Evolutionary conservation across 2,797 vertebrate species (phyloP).

Genomic region (Limosa lapponica): DNA sequence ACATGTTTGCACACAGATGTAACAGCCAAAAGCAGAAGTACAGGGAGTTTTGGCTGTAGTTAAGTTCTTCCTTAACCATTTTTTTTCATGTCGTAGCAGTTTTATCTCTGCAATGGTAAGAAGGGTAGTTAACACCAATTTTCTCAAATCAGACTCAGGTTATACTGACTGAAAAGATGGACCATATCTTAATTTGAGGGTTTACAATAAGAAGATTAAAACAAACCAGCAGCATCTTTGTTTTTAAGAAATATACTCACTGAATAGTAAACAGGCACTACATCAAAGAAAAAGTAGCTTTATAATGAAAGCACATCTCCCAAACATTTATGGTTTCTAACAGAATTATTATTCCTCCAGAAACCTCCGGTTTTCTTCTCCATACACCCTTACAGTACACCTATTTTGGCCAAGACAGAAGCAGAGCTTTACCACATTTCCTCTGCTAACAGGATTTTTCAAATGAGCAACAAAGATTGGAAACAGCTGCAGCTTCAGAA

Average conservation of each 20-base stretch:
- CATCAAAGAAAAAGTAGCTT: neutral
- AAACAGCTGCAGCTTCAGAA: neutral
- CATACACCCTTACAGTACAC: neutral
- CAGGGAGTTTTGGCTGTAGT: neutral
- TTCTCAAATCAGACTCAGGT: neutral
- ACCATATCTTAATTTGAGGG: constrained; percentile 14
- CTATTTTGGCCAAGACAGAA: neutral
- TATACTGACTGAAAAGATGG: neutral
- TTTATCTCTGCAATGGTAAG: neutral
- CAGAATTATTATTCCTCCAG: neutral
- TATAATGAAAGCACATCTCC: neutral
- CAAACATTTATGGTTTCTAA: neutral
- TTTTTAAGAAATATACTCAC: neutral
- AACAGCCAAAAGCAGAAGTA: neutral
- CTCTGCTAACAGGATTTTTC: neutral
- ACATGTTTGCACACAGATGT: neutral
- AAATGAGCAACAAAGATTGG: neutral
- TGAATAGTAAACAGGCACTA: neutral
- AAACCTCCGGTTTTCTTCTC: neutral
- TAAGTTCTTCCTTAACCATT: neutral
- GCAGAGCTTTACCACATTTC: neutral
- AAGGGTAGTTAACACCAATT: neutral
- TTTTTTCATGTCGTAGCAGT: neutral
- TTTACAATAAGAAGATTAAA: constrained; percentile 25
- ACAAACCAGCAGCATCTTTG: neutral